phyloP scores from a whole-genome alignment of 2,113 vertebrate species.

The Sylvia atricapilla region DNA sequence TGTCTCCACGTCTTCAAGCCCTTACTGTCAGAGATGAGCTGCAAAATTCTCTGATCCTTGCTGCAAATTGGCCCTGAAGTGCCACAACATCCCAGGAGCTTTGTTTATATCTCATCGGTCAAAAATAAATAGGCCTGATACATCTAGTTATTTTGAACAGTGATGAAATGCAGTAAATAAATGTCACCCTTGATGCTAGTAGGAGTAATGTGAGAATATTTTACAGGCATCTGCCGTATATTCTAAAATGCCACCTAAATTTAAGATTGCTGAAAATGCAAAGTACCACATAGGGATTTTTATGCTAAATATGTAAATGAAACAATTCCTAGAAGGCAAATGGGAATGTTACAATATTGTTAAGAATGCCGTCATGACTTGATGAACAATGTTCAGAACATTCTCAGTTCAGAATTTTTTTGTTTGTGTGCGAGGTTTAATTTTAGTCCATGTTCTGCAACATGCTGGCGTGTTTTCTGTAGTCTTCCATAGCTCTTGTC shows the following conservation, averaged over 20 bases:
- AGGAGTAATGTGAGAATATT: constrained; percentile 14
- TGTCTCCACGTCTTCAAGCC: not conserved
- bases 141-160: constrained; percentile 42
- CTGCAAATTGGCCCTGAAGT: constrained; percentile 61
- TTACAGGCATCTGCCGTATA: constrained; percentile 20
- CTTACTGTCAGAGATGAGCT: not conserved
- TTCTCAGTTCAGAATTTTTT: not conserved
- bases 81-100: constrained; percentile 45
- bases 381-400: not conserved
- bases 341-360: not conserved
- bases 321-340: not conserved
- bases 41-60: constrained; percentile 47
- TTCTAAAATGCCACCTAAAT: constrained; percentile 18
- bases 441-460: not conserved
- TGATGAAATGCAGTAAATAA: constrained; percentile 60
- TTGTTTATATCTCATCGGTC: constrained; percentile 40
- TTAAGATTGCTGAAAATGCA: constrained; percentile 13
- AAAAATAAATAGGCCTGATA: constrained; percentile 53
- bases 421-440: not conserved
- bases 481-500: not conserved
- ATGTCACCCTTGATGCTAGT: constrained; percentile 53
- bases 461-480: accelerated
- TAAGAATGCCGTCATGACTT: not conserved
- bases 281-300: constrained; percentile 8
- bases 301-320: not conserved